These are phyloP conservation scores for Lochmaea capreae DNA, from an alignment of 2,888 invertebrate genomes.

Conservation along the genomic window DNA sequence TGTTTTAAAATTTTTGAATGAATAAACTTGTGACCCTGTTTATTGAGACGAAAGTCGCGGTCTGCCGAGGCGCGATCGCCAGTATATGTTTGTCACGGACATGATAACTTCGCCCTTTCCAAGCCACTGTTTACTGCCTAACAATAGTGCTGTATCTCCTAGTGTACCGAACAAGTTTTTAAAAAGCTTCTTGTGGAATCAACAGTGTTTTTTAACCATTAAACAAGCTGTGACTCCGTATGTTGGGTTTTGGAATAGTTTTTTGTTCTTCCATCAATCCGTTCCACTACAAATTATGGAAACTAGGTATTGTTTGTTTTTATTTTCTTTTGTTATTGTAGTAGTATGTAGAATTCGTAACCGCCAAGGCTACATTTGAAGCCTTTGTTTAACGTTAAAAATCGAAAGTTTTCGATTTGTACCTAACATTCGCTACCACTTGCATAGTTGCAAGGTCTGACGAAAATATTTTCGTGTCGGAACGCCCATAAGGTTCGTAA, in stretches of 20 bases:
- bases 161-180: constrained; percentile 48
- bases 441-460: constrained; percentile 11
- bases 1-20: constrained; percentile 1
- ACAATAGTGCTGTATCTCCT: constrained; percentile 58
- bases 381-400: neutral
- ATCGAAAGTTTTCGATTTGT: neutral
- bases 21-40: constrained; percentile 1
- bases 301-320: constrained; percentile 57
- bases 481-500: constrained; percentile 39
- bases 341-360: constrained; percentile 5
- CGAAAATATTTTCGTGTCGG: constrained; percentile 24
- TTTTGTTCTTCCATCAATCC: constrained; percentile 60
- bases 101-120: constrained; percentile 68
- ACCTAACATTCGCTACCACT: neutral
- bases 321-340: constrained; percentile 13
- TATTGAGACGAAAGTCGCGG: constrained; percentile 8
- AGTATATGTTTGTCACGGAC: constrained; percentile 66
- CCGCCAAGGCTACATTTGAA: neutral
- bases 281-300: constrained; percentile 60
- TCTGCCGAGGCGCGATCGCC: constrained; percentile 52
- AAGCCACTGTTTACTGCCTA: constrained; percentile 65
- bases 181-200: constrained; percentile 61
- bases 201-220: constrained; percentile 61
- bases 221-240: constrained; percentile 61
- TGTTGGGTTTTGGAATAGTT: constrained; percentile 64